Base-by-base conservation (phyloP, 2,113 vertebrate genomes). In the Sinocyclocheilus anshuiensis region DNA sequence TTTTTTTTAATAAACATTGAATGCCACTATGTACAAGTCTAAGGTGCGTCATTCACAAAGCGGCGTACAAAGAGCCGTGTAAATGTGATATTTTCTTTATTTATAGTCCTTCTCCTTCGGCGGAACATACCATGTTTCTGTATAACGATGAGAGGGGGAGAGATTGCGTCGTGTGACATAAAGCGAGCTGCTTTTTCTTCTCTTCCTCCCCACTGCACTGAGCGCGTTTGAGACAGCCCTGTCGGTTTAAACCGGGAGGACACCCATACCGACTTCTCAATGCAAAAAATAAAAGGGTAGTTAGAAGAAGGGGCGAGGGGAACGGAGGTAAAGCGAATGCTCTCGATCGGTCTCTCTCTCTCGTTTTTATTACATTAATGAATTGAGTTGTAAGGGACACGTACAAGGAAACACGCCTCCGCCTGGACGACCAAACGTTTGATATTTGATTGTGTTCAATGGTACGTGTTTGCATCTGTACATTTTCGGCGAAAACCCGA, bases 221-320 rank as follows among this genome's bases (percentile, higher is more conserved):
- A 92, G 90, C 89, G 92, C 93, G 93, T 90, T 94, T 97, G 98
- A 96, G 93, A 95, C 91, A 90, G 90, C 92, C 97, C 96, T 95
- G 96, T 96, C 95, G 96, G 96, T 98, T 99, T 98, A 99, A 98
- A 99, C 97, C 94, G 95, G 97, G 97, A 97, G 97, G 96, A 98
- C 97, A 97, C 96, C 94, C 97, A 96, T 96, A 96, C 95, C 94
- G 95, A 95, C 94, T 96, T 95, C 94, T 97, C 96, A 96, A 96
- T 96, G 96, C 96, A 97, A 96, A 96, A 96, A 96, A 93, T 93
- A 90, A 89, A 94, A 95, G 92, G 93, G 95, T 95, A 94, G 94
- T 94, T 94, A 95, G 94, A 96, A 94, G 93, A 94, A 95, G 95
- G 95, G 95, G 92, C 93, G 93, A 89, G 83, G 81, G 93, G 94